A percentile compares a stretch with the other conserved stretches of the same genome.
phyloP scores from a whole-genome alignment of 2,888 invertebrate species.

The Tenthredo mesomela region DNA sequence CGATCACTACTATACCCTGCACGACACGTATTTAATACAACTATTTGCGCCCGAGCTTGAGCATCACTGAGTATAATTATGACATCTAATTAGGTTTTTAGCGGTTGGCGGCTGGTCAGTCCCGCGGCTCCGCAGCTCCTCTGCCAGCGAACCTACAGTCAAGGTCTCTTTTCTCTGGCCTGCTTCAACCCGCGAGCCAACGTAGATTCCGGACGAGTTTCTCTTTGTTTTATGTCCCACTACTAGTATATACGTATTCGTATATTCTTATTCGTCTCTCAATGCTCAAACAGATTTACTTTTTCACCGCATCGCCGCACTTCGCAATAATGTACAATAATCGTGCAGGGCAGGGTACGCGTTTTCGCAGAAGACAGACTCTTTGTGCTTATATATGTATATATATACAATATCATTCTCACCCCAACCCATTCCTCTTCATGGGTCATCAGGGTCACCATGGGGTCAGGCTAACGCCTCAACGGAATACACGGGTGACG shows the following conservation, averaged over 20 bases:
- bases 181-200: slow-evolving; percentile 53
- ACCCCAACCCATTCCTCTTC: neutral
- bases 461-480: slow-evolving; percentile 14
- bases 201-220: slow-evolving; percentile 67
- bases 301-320: neutral
- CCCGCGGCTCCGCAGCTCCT: slow-evolving; percentile 61
- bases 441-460: slow-evolving; percentile 1
- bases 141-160: slow-evolving; percentile 63
- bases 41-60: slow-evolving; percentile 60
- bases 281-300: slow-evolving; percentile 15
- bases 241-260: too few relatives aligned
- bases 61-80: slow-evolving; percentile 75
- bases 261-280: slow-evolving; percentile 9
- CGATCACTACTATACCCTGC: neutral
- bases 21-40: neutral
- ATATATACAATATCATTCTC: neutral
- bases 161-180: slow-evolving; percentile 66
- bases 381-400: too few relatives aligned
- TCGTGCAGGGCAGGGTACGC: neutral
- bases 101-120: slow-evolving; percentile 70
- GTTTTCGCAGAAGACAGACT: neutral
- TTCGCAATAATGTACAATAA: neutral
- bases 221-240: slow-evolving; percentile 67
- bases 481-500: slow-evolving; percentile 16
- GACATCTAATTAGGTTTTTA: slow-evolving; percentile 77